A percentile compares a stretch with the other conserved stretches of the same genome.
These are phyloP conservation scores for Astropecten irregularis DNA, from an alignment of 53 echinoderm and acorn worm species.

Conservation along the genomic window DNA sequence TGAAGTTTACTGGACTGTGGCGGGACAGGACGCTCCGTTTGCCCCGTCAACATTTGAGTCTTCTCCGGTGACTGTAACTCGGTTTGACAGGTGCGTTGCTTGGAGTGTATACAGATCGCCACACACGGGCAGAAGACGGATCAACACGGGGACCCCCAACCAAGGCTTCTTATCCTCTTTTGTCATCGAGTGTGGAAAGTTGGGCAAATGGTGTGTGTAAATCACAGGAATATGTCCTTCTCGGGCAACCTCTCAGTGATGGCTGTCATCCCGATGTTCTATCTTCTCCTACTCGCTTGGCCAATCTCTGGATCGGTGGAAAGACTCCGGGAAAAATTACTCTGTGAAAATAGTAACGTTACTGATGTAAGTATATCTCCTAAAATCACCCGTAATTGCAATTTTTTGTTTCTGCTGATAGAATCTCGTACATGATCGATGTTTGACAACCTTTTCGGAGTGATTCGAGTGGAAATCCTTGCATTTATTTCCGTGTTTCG, in stretches of 20 bases:
- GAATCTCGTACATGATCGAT: too few relatives aligned
- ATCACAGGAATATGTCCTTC: slow-evolving; percentile 30
- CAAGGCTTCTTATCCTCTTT: neutral
- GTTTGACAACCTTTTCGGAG: too few relatives aligned
- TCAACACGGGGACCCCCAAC: neutral
- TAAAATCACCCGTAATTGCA: too few relatives aligned
- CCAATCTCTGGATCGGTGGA: slow-evolving; percentile 21
- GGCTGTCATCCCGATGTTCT: slow-evolving; percentile 8
- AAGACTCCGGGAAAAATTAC: slow-evolving; percentile 44
- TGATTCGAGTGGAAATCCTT: too few relatives aligned
- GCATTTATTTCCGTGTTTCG: too few relatives aligned
- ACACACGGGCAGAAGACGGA: neutral
- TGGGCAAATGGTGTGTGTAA: neutral
- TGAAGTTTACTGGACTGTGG: neutral
- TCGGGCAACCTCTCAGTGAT: neutral
- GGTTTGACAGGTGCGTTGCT: slow-evolving; percentile 48
- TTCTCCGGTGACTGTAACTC: slow-evolving; percentile 28
- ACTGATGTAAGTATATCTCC: slow-evolving; percentile 26
- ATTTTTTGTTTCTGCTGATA: too few relatives aligned
- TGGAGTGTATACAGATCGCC: neutral
- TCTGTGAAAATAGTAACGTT: slow-evolving; percentile 28
- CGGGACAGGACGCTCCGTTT: slow-evolving; percentile 2
- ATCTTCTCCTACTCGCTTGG: slow-evolving; percentile 13
- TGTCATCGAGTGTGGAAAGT: slow-evolving; percentile 17
- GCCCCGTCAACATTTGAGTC: neutral